Base-by-base conservation (phyloP, 2,888 invertebrate genomes). In the Artemia sinica region DNA sequence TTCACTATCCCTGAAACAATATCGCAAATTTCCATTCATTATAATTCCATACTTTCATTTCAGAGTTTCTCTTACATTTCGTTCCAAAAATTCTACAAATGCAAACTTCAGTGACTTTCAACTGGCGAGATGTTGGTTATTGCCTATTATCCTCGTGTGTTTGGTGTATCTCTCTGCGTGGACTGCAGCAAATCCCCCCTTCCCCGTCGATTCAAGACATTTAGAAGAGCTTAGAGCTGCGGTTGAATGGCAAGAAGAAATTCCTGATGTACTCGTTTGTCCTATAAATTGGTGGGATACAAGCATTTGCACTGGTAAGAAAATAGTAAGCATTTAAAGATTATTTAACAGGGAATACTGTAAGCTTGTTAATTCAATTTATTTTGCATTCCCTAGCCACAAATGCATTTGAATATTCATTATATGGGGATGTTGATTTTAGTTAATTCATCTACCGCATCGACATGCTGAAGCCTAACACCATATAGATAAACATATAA, bases 1-100 rank as follows among this genome's bases (percentile, higher is more conserved):
- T 41, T 41, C 41, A 41, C 41, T 41, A 41, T 18, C 18, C 18
- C 18, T 18, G 1, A 18, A 18, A 18, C 18, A 18, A 18, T 18
- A 18, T 3, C 5, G 41, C 41, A 41, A 41, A 41, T 41, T 41
- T 41, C 41, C 41, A 41, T 5, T 41, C 4, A 41, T 58, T 71
- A 63, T 67, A 52, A 66, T 67, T 70, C 50, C 66, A 13, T 67
- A 50, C 66, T 71, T 69, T 72, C 71, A 68, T 79, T 80, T 13
- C 79, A 91, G 92, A 75, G 91, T 94, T 67, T 91, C 92, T 1
- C 80, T 92, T 72, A 93, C 93, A 67, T 92, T 92, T 80, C 85
- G 92, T 49, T 92, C 93, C 0, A 93, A 93, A 77, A 91, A 91
- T 50, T 91, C 92, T 0, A 91, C 92, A 77, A 91, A 91, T 78